Conservation (phyloP, 1,140 invertebrate species). For the Sesamia nonagrioides region DNA sequence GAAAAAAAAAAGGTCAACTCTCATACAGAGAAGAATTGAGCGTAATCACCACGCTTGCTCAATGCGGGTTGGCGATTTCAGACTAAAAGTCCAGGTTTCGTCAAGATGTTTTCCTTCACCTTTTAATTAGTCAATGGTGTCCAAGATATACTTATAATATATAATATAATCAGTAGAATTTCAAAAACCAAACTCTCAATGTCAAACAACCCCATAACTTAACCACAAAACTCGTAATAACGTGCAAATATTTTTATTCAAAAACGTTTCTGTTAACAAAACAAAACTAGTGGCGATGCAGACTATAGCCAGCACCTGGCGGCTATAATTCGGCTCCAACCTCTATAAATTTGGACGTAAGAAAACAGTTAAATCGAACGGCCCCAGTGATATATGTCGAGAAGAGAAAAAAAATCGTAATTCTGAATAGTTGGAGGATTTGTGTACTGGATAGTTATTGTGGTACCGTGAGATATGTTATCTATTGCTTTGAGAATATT, state of each 20-base stretch:
- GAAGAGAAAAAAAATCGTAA: constrained; percentile 53
- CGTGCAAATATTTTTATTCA: constrained; percentile 10
- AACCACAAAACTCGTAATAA: background rate
- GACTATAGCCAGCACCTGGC: constrained; percentile 52
- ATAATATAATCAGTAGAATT: no score
- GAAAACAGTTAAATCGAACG: constrained; percentile 69
- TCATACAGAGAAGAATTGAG: no score
- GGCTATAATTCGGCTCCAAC: constrained; percentile 54
- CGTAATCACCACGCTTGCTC: no score
- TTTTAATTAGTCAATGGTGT: no score
- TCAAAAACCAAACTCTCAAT: no score
- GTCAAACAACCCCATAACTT: background rate
- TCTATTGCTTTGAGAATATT: constrained; percentile 23
- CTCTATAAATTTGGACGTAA: constrained; percentile 63
- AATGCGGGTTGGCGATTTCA: no score
- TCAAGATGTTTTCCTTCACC: no score
- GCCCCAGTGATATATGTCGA: constrained; percentile 61
- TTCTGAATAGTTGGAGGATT: constrained; percentile 44
- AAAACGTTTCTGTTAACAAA: constrained; percentile 30
- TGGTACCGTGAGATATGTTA: background rate
- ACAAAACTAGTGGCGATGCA: constrained; percentile 30
- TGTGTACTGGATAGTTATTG: constrained; percentile 45
- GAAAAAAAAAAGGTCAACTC: no score
- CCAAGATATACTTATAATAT: no score
- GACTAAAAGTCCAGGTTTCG: no score